Conservation (phyloP, 2,797 vertebrate species). For the Lacerta bilineata region DNA sequence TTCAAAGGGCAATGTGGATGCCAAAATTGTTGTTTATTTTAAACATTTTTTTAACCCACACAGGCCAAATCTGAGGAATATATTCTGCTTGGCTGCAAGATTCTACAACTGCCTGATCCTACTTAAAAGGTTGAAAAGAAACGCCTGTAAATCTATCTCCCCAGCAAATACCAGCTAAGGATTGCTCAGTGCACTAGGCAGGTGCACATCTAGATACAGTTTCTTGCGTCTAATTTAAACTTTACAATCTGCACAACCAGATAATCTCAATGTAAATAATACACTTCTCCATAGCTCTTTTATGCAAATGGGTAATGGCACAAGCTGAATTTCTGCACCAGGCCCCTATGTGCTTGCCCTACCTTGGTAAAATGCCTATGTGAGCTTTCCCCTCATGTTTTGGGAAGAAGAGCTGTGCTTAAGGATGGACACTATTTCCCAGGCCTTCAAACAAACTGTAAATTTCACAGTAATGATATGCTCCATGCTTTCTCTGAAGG, state of each 20-base stretch:
- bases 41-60: constrained; percentile 66
- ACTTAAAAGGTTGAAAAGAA: constrained; percentile 83
- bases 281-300: constrained; percentile 70
- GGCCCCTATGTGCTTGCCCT: neutral
- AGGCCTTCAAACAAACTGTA: neutral
- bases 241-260: constrained; percentile 79
- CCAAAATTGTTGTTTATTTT: constrained; percentile 68
- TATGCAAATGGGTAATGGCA: constrained; percentile 46
- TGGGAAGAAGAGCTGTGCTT: neutral
- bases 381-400: neutral
- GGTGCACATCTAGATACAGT: constrained; percentile 83
- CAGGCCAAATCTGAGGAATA: constrained; percentile 77
- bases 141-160: constrained; percentile 83
- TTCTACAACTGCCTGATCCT: constrained; percentile 80
- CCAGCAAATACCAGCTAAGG: constrained; percentile 79
- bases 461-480: constrained; percentile 22
- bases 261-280: constrained; percentile 83
- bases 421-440: constrained; percentile 24
- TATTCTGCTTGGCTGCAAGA: constrained; percentile 66
- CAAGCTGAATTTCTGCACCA: neutral
- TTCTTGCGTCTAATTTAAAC: constrained; percentile 87
- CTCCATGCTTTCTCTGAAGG: neutral
- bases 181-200: constrained; percentile 75
- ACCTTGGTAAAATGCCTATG: neutral
- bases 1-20: constrained; percentile 3